phyloP scores from a whole-genome alignment of 2,797 vertebrate genomes.

The Thripadectes ignobilis region DNA sequence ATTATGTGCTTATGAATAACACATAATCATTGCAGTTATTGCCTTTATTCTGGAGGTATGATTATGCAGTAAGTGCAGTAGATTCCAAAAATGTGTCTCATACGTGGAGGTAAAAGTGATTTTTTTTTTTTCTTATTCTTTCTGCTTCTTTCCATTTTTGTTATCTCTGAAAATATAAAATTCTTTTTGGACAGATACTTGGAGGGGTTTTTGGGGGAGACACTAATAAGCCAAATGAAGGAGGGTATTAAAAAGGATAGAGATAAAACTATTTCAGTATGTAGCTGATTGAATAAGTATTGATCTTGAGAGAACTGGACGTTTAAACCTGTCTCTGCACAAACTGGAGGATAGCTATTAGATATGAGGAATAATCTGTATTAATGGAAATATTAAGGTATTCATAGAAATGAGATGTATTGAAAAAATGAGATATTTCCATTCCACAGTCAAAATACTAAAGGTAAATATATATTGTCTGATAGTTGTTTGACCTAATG shows the following conservation, averaged over 20 bases:
- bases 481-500: not conserved
- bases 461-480: not conserved
- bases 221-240: not conserved
- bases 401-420: not conserved
- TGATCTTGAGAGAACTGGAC: not conserved
- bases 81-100: not conserved
- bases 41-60: not conserved
- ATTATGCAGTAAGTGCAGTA: not conserved
- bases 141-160: not conserved
- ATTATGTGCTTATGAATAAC: not conserved
- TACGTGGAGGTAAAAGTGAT: not conserved
- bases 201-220: rapidly evolving
- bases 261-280: not conserved
- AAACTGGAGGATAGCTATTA: not conserved
- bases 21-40: not conserved
- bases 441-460: not conserved
- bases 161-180: not conserved
- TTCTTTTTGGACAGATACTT: not conserved
- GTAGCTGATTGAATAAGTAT: not conserved
- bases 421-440: not conserved
- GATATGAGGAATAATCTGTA: not conserved
- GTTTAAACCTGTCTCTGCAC: not conserved
- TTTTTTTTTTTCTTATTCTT: not conserved
- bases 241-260: not conserved
- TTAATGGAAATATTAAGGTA: not conserved